Evolutionary conservation across 1,140 invertebrate species (phyloP).

Genomic region (Micrasema minimum): DNA sequence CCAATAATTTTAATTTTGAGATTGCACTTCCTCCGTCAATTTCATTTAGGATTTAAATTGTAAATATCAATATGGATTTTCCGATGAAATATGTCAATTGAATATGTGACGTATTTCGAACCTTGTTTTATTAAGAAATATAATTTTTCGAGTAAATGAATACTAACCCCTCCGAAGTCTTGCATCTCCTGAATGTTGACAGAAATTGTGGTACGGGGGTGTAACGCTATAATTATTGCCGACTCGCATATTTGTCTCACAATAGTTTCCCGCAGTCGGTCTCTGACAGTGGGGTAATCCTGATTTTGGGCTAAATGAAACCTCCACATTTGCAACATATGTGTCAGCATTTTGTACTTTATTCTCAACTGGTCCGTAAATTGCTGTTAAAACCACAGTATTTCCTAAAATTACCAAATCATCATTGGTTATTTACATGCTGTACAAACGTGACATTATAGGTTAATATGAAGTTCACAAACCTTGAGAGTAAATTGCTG

Average conservation of each 20-base stretch:
- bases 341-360: constrained; percentile 80
- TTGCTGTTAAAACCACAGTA: constrained; percentile 78
- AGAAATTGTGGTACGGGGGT: constrained; percentile 82
- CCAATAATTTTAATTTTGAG: too few species aligned
- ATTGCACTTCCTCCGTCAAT: too few species aligned
- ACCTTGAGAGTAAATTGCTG: constrained; percentile 78
- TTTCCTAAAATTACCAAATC: constrained; percentile 71
- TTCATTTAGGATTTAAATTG: too few species aligned
- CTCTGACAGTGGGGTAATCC: constrained; percentile 79
- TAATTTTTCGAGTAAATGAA: neutral
- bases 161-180: constrained; percentile 81
- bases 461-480: constrained; percentile 42
- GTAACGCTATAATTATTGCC: constrained; percentile 73
- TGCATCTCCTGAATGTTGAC: constrained; percentile 89
- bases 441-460: constrained; percentile 10
- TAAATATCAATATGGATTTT: too few species aligned
- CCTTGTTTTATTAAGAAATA: too few species aligned
- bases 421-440: constrained; percentile 7
- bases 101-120: too few species aligned
- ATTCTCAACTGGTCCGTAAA: constrained; percentile 87
- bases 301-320: constrained; percentile 79
- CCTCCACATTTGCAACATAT: constrained; percentile 83
- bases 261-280: constrained; percentile 79
- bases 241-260: constrained; percentile 82
- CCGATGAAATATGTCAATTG: too few species aligned